Conservation (phyloP, 2,797 vertebrate genomes). For the Xenops minutus region DNA sequence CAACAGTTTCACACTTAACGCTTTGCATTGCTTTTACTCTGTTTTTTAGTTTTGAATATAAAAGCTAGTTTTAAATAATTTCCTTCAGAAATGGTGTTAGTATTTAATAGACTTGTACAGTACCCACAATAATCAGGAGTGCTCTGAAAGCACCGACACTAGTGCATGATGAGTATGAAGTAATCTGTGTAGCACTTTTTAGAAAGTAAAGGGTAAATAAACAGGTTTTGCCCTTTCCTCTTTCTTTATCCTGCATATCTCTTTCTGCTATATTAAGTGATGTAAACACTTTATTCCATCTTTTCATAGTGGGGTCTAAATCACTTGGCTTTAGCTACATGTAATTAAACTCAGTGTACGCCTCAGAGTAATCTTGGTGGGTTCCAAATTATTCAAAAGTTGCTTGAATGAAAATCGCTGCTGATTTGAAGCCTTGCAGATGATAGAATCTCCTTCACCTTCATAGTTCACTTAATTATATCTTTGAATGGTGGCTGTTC, state of each 20-base stretch:
- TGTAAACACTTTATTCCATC: not conserved
- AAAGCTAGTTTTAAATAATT: not conserved
- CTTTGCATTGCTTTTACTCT: not conserved
- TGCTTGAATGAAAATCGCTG: not conserved
- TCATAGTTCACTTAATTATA: not conserved
- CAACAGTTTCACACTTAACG: not conserved
- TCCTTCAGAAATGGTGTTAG: not conserved
- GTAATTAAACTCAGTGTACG: slow-evolving; percentile 37
- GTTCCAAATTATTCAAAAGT: not conserved
- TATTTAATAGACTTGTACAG: not conserved
- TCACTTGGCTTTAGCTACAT: not conserved
- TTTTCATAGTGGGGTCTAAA: not conserved
- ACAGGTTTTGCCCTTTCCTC: not conserved
- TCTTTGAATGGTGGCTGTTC: not conserved
- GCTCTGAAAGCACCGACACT: not conserved
- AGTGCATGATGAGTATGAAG: not conserved
- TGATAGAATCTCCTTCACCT: not conserved
- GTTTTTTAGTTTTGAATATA: not conserved
- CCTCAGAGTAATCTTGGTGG: not conserved
- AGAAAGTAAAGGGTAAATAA: not conserved
- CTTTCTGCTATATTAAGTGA: not conserved
- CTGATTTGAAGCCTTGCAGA: not conserved
- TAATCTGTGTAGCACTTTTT: not conserved
- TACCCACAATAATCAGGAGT: not conserved
- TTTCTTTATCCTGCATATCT: not conserved